Evolutionary conservation across 2,113 vertebrate genomes (phyloP), one percentile per base, ranked within the genome.

Genomic region (mouse (Mus musculus)): DNA sequence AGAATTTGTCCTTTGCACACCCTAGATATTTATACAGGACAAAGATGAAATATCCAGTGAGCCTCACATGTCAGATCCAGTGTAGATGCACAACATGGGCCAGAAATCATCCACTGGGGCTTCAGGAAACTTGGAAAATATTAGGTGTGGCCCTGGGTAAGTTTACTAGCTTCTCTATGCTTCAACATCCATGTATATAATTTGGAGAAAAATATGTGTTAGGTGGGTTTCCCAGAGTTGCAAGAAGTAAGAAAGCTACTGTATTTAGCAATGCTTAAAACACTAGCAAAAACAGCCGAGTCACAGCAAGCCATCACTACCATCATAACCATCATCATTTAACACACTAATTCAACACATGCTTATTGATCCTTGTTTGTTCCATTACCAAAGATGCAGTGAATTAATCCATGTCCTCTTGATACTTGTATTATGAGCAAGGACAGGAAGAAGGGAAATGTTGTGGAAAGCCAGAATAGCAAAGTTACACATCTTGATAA

Each of bases 381-480:
- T 73, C 81, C n/a, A 78, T 14, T 67, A 54, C 26, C 49, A 42
- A 65, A 39, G 49, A 81, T 56, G 28, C 1, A 80, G 17, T 10
- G 26, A 36, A 59, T 49, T 49, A 36, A 42, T 49, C 39, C 65
- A 4, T 20, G 17, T 52, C 54, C 26, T 89, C 42, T 4, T 12
- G 61, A 24, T 52, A 8, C 16, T 81, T 2, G 0, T 1, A 3
- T 24, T 52, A 3, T 39, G 33, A n/a, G 30, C 33, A 61, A 49
- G 89, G 26, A 7, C 14, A 42, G 63, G 16, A 7, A 26, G 3
- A 30, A 6, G 22, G 10, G 46, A 87, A 82, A 16, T 61, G 56
- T 6, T 24, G 1, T 7, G 6, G 71, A 1, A 42, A 85, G 26
- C 16, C 2, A 28, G 24, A 36, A 6, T 3, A 30, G 11, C 8